These are phyloP conservation scores for Actinemys pallida DNA, from an alignment of 2,113 vertebrate genomes.

Conservation along the genomic window DNA sequence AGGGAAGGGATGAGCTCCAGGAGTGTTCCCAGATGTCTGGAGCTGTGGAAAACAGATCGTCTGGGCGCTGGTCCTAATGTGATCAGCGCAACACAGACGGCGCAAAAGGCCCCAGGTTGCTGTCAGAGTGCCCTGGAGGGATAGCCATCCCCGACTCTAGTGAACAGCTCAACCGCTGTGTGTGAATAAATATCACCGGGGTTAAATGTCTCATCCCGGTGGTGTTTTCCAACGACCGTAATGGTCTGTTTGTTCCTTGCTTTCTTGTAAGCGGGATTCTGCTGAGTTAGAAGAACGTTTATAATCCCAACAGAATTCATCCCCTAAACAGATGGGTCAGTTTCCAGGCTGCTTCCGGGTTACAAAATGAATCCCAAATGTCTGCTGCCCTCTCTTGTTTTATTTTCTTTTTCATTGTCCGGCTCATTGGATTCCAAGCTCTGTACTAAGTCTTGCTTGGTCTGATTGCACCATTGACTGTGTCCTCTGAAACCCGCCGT, in stretches of 20 bases:
- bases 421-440: not conserved
- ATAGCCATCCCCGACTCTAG: not conserved
- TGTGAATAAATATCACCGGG: not conserved
- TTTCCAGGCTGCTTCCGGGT: not conserved
- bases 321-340: not conserved
- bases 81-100: not conserved
- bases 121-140: accelerated
- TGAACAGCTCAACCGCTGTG: not conserved
- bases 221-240: not conserved
- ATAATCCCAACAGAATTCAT: not conserved
- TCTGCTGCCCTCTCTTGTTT: not conserved
- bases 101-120: not conserved
- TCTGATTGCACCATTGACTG: not conserved
- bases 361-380: not conserved
- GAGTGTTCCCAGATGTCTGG: not conserved
- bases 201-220: not conserved
- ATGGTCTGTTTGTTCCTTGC: not conserved
- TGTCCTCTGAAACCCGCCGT: not conserved
- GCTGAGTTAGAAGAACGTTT: not conserved
- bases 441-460: not conserved
- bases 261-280: not conserved
- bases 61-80: not conserved
- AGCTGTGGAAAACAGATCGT: constrained; percentile 22
- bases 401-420: not conserved
- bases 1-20: not conserved